phyloP scores from a whole-genome alignment of 64 coral and sea anemone species.

The Catalaphyllia jardinei region DNA sequence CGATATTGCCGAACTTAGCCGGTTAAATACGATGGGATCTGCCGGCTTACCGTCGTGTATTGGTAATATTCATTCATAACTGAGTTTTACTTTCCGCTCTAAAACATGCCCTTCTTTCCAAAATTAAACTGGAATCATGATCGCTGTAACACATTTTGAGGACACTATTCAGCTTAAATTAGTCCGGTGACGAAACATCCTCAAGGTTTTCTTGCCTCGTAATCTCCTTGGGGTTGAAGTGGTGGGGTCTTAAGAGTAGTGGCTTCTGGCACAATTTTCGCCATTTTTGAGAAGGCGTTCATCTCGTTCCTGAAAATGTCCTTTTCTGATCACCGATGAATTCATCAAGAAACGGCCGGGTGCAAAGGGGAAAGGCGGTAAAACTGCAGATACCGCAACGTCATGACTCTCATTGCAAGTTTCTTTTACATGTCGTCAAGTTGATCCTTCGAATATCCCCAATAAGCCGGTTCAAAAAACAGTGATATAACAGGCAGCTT shows the following conservation, averaged over 20 bases:
- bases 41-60: too few species aligned
- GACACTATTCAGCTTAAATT: not conserved
- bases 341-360: not conserved
- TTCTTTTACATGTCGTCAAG: too few species aligned
- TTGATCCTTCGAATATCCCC: too few species aligned
- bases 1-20: too few species aligned
- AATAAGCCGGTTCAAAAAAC: too few species aligned
- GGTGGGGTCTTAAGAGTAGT: not conserved
- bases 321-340: not conserved
- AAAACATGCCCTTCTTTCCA: too few species aligned
- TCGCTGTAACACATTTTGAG: too few species aligned
- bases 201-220: not conserved
- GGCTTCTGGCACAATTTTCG: not conserved
- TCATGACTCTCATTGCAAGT: not conserved
- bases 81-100: too few species aligned
- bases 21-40: too few species aligned
- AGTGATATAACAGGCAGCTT: too few species aligned
- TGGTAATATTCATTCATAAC: too few species aligned
- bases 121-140: too few species aligned
- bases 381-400: not conserved
- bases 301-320: not conserved
- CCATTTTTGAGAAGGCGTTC: not conserved
- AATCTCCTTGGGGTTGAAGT: not conserved
- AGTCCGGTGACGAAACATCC: not conserved
- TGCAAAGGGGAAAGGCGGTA: not conserved